Percentiles rank a stretch among this genome's conserved stretches.
Conservation (phyloP, 2,888 invertebrate species). For the Drosophila sordidula region DNA sequence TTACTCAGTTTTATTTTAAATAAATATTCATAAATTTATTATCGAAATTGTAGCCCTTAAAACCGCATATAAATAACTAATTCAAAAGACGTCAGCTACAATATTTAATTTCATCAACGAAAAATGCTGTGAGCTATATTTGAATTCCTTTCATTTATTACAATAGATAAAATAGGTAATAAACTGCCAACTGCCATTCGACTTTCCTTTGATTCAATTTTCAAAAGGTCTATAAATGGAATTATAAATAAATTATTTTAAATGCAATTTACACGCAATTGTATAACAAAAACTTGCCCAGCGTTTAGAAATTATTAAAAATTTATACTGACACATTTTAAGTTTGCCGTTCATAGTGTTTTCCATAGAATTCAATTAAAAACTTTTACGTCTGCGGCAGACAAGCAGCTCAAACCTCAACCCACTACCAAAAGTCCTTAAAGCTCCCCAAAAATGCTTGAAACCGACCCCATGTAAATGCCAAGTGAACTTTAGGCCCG, state of each 20-base stretch:
- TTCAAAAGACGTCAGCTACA: no score
- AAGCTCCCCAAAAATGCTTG: conserved; percentile 8
- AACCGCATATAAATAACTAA: no score
- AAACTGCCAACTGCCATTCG: not conserved
- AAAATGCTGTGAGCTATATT: not conserved
- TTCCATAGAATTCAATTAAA: conserved; percentile 73
- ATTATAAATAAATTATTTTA: conserved; percentile 26
- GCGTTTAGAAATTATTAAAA: conserved; percentile 49
- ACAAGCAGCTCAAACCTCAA: conserved; percentile 10
- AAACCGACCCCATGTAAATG: conserved; percentile 40
- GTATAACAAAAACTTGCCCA: conserved; percentile 16
- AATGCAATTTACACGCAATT: conserved; percentile 31
- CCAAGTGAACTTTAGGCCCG: conserved; percentile 37
- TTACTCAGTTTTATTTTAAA: no score
- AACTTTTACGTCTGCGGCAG: conserved; percentile 59
- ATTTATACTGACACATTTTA: conserved; percentile 58
- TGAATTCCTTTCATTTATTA: not conserved
- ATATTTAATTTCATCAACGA: not conserved
- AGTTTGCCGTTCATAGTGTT: conserved; percentile 62
- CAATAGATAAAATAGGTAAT: not conserved
- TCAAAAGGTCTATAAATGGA: conserved; percentile 24
- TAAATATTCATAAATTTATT: no score
- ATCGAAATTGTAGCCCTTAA: no score
- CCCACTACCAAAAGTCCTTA: conserved; percentile 4
- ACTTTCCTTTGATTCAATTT: not conserved